These are phyloP conservation scores for Phytoseiulus persimilis DNA, from an alignment of 2,888 invertebrate species.

Conservation along the genomic window DNA sequence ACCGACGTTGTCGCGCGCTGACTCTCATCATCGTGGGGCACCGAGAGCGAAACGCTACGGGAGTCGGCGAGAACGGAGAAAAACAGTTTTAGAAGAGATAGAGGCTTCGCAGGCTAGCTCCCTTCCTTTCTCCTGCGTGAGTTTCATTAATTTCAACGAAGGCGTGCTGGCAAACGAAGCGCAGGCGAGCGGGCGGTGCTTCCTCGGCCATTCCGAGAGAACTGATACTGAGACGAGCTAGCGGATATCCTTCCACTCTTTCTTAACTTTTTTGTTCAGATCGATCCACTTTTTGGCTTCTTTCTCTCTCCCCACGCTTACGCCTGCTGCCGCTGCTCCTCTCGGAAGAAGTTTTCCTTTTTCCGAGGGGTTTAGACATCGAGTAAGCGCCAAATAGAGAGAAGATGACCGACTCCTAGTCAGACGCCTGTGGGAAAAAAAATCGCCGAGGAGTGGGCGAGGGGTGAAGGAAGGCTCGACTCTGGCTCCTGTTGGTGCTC, in stretches of 20 bases:
- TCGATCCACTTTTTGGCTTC: slow-evolving; percentile 5
- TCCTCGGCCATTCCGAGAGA: background rate
- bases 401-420: background rate
- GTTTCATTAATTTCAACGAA: background rate
- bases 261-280: background rate
- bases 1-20: background rate
- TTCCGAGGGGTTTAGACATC: background rate
- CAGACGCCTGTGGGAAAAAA: background rate
- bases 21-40: background rate
- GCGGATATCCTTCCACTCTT: background rate
- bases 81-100: background rate
- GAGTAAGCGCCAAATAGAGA: background rate
- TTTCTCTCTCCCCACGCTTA: background rate
- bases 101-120: background rate
- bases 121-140: background rate
- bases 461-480: background rate
- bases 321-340: background rate
- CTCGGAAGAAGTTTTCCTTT: background rate
- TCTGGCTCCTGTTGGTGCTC: background rate
- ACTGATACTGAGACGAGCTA: background rate
- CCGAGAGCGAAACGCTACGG: background rate
- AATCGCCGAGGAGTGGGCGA: background rate
- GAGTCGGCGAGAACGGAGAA: background rate
- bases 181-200: background rate
- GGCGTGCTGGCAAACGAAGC: background rate